These are phyloP conservation scores for Hydrolagus colliei DNA, from an alignment of 2,797 vertebrate genomes.

Conservation along the genomic window DNA sequence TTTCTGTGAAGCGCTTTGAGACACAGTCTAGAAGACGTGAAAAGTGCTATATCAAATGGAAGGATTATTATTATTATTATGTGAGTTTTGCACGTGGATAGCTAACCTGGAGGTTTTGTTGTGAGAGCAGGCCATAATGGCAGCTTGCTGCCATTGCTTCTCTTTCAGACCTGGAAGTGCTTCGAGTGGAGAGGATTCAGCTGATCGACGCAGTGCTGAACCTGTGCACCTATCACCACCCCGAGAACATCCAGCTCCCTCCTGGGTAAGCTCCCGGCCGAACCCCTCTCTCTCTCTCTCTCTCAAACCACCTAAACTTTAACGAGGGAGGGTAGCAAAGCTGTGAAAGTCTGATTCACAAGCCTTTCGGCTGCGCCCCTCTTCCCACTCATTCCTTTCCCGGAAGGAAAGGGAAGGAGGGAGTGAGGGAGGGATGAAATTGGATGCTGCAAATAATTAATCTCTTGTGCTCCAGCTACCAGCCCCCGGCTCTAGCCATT, in stretches of 20 bases:
- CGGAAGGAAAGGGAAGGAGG: not conserved
- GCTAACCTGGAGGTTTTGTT: no score
- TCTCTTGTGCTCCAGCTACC: conserved; percentile 67
- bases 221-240: conserved; percentile 94
- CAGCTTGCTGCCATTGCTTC: not conserved
- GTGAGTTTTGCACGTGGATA: no score
- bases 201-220: conserved; percentile 92
- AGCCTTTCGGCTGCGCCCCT: not conserved
- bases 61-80: no score
- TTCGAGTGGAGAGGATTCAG: conserved; percentile 89
- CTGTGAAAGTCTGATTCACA: not conserved
- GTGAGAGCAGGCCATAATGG: no score
- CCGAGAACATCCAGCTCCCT: conserved; percentile 96
- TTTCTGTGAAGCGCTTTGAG: no score
- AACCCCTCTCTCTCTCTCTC: not conserved
- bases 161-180: conserved; percentile 79
- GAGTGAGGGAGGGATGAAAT: not conserved
- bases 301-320: not conserved
- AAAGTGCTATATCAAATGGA: no score
- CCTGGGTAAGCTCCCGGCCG: conserved; percentile 62
- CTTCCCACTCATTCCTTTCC: not conserved
- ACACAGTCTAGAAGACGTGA: no score
- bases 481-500: conserved; percentile 90
- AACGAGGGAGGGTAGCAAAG: not conserved
- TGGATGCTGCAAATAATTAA: conserved; percentile 29